Evolutionary conservation across 1,140 invertebrate genomes (phyloP), one percentile per base, ranked within the genome.

Genomic region (Meteorus sp.): DNA sequence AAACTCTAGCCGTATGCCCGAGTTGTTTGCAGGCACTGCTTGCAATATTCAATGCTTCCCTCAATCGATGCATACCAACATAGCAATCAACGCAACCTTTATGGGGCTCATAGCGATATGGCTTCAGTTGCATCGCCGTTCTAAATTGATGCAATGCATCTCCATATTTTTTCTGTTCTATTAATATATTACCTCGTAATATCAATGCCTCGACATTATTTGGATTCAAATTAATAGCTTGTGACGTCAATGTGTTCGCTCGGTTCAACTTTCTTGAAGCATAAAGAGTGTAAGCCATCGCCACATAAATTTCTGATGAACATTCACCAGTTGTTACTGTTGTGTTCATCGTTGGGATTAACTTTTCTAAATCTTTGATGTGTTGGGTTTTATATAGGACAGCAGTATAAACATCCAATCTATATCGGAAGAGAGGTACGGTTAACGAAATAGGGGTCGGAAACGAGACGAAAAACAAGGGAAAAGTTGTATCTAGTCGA

Each of bases 1-100:
- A 74, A 50, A 87, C 84, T 70, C 89, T 78, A 1, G 89, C 84
- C 54, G 83, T 88, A 41, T 88, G 84, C 3, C 87, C 87, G 11
- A 91, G 77, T 59, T 86, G 83, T 74, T 88, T 89, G 56, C 86
- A 87, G 55, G 86, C 85, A 72, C 83, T 85, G 44, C 83, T 84
- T 2, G 89, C 88, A 68, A 88, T 83, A 20, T 85, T 85, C 2
- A 88, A 73, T 1, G 89, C 89, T 73, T 91, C 89, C 70, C 87
- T 77, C 45, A 84, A 75, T 37, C 89, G 77, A 60, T 87, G 83
- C 74, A 85, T 82, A 7, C 85, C 83, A 31, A 88, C 73, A 65
- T 90, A 89, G 72, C 86, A 88, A 63, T 90, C 85, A 4, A 90
- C 85, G 23, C 91, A 72, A 19, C 89, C 89, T 77, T 88, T 85